Conservation (phyloP, 2,113 vertebrate species). For the Emberiza fucata region DNA sequence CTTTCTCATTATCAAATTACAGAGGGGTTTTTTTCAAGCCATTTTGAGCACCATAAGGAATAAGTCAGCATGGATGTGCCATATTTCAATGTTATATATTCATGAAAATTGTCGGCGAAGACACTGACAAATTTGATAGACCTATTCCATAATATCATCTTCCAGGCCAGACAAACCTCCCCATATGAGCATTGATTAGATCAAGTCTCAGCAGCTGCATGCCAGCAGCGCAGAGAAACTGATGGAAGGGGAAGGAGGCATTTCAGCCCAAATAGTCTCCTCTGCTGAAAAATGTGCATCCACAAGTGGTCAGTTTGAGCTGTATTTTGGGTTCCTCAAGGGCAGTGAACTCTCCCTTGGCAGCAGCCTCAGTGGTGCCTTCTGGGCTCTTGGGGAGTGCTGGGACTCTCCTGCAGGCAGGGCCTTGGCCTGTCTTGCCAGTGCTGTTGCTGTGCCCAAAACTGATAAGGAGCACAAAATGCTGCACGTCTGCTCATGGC, state of each 20-base stretch:
- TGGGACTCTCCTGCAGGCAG: not conserved
- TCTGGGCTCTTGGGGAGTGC: not conserved
- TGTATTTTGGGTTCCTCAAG: rapidly evolving
- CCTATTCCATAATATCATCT: conserved; percentile 22
- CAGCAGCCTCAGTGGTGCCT: not conserved
- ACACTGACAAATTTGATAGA: conserved; percentile 48
- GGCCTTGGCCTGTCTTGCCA: not conserved
- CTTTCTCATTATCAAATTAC: conserved; percentile 35
- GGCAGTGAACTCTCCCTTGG: not conserved
- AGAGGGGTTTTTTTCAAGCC: not conserved
- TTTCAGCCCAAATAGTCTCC: not conserved
- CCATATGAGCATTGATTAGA: conserved; percentile 32
- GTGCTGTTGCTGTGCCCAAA: not conserved
- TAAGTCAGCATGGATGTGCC: not conserved
- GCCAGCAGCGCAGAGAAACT: not conserved
- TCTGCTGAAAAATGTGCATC: not conserved
- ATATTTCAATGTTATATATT: conserved; percentile 50
- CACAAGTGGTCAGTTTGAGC: not conserved
- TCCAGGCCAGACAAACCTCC: conserved; percentile 30
- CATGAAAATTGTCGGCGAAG: conserved; percentile 25
- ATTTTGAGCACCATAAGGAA: not conserved
- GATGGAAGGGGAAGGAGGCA: not conserved
- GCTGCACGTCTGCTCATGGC: not conserved
- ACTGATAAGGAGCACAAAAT: not conserved
- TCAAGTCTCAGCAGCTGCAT: not conserved